Percentiles rank a stretch among this genome's conserved stretches.
Evolutionary conservation across 2,113 vertebrate genomes (phyloP).

Genomic region (Vireo altiloquus): DNA sequence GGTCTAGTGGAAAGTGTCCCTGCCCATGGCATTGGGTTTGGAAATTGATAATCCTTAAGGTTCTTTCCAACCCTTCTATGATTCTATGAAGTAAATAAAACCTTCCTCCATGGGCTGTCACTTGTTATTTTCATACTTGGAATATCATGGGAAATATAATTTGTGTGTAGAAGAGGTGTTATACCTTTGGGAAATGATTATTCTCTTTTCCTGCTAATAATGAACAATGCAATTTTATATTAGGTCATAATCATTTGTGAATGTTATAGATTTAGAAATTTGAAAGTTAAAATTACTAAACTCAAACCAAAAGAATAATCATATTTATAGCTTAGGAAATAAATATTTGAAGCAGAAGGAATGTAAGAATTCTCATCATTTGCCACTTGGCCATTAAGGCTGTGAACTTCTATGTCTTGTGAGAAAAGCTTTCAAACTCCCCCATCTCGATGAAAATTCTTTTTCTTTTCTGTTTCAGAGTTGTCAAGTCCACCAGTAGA

Average conservation of each 20-base stretch:
- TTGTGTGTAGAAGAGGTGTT: neutral
- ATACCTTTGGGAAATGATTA: neutral
- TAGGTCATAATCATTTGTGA: neutral
- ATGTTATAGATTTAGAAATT: neutral
- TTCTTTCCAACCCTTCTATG: neutral
- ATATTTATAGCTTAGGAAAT: neutral
- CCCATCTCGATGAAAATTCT: neutral
- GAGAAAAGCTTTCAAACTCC: neutral
- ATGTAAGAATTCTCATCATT: neutral
- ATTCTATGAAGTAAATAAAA: neutral
- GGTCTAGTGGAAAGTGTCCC: neutral
- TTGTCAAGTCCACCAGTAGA: neutral
- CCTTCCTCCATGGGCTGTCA: neutral
- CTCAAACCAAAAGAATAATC: neutral
- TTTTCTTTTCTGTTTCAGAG: neutral
- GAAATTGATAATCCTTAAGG: neutral
- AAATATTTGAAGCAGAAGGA: neutral
- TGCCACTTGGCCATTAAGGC: neutral
- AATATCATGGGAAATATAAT: neutral
- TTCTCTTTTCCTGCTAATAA: neutral
- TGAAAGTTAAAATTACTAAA: neutral
- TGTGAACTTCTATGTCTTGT: neutral
- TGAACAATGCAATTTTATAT: neutral
- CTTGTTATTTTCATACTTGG: neutral
- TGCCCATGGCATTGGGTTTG: neutral